phyloP scores from a whole-genome alignment of 2,797 vertebrate genomes.

The Sebastes steindachneri region DNA sequence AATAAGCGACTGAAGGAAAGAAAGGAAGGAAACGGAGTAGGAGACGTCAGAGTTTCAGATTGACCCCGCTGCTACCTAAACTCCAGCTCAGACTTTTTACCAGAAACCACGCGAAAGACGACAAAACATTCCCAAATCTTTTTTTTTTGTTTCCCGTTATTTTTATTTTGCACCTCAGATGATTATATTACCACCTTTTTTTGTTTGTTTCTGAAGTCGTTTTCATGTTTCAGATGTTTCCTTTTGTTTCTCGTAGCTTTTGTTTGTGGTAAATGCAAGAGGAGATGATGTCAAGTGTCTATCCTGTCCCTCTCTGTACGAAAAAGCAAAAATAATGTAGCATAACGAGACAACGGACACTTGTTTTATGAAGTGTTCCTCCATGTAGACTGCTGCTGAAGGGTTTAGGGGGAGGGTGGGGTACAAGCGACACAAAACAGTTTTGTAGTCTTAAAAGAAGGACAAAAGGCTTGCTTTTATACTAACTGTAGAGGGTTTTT shows the following conservation, averaged over 20 bases:
- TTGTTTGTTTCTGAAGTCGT: constrained; percentile 41
- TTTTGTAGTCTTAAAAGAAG: constrained; percentile 21
- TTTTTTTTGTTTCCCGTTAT: neutral
- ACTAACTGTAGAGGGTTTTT: constrained; percentile 15
- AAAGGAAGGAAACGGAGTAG: constrained; percentile 84
- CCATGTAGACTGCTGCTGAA: constrained; percentile 78
- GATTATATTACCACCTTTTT: constrained; percentile 60
- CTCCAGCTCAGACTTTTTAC: constrained; percentile 85
- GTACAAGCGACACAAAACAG: constrained; percentile 34
- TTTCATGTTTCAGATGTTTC: constrained; percentile 43
- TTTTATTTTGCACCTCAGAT: constrained; percentile 37
- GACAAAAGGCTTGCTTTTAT: constrained; percentile 61
- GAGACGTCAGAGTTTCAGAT: constrained; percentile 80
- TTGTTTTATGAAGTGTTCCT: constrained; percentile 56
- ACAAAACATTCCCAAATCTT: constrained; percentile 45
- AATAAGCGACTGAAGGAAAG: constrained; percentile 59
- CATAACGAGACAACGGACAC: constrained; percentile 73
- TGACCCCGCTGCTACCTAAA: constrained; percentile 89
- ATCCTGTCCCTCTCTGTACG: constrained; percentile 47
- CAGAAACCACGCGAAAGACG: constrained; percentile 53
- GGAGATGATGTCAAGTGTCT: constrained; percentile 58
- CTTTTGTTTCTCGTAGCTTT: constrained; percentile 42
- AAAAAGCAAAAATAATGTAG: constrained; percentile 81
- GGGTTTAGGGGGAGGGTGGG: constrained; percentile 41
- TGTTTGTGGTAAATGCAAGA: constrained; percentile 61